Evolutionary conservation across 92 coral and sea anemone genomes (phyloP).

Genomic region (Desmophyllum pertusum): DNA sequence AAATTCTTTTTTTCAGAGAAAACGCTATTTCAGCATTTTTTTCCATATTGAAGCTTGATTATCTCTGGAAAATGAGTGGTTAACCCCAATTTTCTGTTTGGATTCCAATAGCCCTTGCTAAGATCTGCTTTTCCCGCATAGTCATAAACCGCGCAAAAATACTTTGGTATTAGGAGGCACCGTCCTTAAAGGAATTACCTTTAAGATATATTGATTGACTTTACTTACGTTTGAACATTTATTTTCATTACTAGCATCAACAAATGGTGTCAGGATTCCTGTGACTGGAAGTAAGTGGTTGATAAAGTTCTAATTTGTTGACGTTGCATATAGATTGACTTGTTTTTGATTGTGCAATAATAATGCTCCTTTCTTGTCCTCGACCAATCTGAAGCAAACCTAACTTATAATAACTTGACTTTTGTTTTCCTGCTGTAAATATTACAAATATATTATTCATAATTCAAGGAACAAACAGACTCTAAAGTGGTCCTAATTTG

Average conservation of each 20-base stretch:
- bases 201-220: background rate
- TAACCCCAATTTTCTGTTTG: no score
- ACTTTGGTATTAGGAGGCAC: no score
- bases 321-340: background rate
- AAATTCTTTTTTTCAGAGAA: no score
- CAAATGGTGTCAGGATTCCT: slow-evolving; percentile 16
- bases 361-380: background rate
- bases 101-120: no score
- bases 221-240: background rate
- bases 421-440: background rate
- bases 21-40: no score
- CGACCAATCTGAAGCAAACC: background rate
- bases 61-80: no score
- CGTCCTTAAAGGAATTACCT: no score
- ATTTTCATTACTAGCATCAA: slow-evolving; percentile 1
- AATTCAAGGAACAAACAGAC: background rate
- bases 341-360: background rate
- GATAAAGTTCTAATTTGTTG: background rate
- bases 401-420: no score
- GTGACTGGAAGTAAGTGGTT: slow-evolving; percentile 60
- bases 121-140: no score
- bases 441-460: background rate
- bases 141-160: no score
- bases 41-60: no score
- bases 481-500: no score